Evolutionary conservation across 1,140 invertebrate species (phyloP), one percentile per base, ranked within the genome.

Genomic region (Bombus waltoni): DNA sequence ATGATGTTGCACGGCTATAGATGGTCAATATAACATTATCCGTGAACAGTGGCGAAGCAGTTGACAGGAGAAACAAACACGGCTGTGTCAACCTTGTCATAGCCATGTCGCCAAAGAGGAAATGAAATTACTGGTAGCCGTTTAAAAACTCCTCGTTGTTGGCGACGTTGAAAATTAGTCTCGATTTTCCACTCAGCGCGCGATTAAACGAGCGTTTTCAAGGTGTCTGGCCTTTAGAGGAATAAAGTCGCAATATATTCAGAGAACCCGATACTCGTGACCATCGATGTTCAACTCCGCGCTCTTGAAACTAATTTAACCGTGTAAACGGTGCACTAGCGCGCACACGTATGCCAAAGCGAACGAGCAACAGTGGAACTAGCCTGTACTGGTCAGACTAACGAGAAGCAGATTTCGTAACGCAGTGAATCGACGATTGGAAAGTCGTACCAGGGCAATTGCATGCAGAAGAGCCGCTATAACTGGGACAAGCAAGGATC

Each of bases 11-110:
- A 13, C 35, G 18, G 35, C 65, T 32, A 59, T 59, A 53, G 57
- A 71, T 22, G 40, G 72, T 81, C 80, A 80, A 85, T 85, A 85
- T 53, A 53, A 53, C 47, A 53, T 81, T 85, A 59, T 81, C 70
- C 77, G 42, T 57, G 38, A 57, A 65, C 68, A 32, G 22, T 42
- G 32, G n/a, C n/a, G 62, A 22, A 44, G 18, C 74, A 8, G 47
- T 66, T 68, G 62, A 83, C 62, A 77, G 28, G 42, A 66, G 40
- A n/a, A 15, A 32, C 32, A 65, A 83, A 66, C 81, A 47, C 22
- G 15, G 32, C 4, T 47, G 74, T 38, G 44, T 75, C 65, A 66
- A 28, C 44, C 42, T 53, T 8, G n/a, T 62, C 44, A 4, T 28
- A 22, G 15, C n/a, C 25, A 13, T 13, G 32, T 65, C 22, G 11